Evolutionary conservation across 2,888 invertebrate genomes (phyloP).

Genomic region (Alsophila aescularia): DNA sequence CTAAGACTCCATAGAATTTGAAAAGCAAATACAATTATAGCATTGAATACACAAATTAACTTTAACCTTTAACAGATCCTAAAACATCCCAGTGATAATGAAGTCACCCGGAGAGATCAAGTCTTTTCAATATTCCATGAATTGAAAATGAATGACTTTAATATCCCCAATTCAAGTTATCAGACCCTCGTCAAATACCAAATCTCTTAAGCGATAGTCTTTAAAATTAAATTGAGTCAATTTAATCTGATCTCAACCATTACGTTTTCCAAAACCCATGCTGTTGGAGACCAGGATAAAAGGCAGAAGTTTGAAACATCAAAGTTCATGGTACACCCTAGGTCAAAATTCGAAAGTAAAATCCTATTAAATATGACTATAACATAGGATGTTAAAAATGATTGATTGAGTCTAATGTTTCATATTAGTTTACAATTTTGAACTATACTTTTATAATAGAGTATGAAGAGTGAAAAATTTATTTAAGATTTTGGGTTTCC

Average conservation of each 20-base stretch:
- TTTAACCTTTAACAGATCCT: conserved; percentile 2
- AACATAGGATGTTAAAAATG: no score
- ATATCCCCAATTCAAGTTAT: conserved; percentile 22
- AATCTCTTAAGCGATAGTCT: conserved; percentile 28
- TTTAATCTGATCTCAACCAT: conserved; percentile 30
- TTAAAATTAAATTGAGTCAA: conserved; percentile 29
- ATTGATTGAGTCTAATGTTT: no score
- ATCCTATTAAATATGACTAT: no score
- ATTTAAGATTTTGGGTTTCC: no score
- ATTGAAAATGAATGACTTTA: conserved; percentile 20
- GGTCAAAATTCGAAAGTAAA: no score
- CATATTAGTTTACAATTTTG: no score
- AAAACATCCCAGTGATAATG: conserved; percentile 8
- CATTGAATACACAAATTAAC: background rate
- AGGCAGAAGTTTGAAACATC: background rate
- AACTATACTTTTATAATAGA: no score
- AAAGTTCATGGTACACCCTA: no score
- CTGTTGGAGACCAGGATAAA: background rate
- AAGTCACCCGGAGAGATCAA: conserved; percentile 14
- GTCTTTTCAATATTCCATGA: conserved; percentile 17
- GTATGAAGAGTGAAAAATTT: no score
- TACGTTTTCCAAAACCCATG: conserved; percentile 25
- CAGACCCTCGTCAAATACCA: conserved; percentile 32
- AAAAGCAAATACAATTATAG: background rate
- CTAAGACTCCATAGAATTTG: background rate